Evolutionary conservation across 2,797 vertebrate species (phyloP), one percentile per base, ranked within the genome.

Genomic region (Rhabdomys pumilio): DNA sequence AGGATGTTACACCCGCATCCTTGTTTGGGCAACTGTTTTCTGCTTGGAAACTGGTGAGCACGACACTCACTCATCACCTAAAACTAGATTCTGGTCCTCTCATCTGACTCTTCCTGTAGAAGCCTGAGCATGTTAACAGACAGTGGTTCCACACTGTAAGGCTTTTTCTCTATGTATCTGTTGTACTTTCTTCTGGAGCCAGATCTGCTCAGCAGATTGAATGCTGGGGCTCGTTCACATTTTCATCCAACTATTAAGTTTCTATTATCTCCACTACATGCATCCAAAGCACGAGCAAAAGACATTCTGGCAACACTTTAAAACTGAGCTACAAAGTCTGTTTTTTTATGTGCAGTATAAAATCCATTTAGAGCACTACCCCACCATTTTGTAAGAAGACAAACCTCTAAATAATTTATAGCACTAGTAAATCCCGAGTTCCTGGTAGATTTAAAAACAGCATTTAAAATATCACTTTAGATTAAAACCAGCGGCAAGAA

Each of bases 381-480:
- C 75, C 82, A 89, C 79, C 69, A 91, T 81, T 96, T 91, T 59
- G 73, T 84, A 96, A 89, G 97, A 96, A 95, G 55, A 92, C 90
- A 97, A 90, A 95, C 47, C 89, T 97, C 96, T 94, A 94, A 95
- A 95, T 94, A 97, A 97, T 96, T 93, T 98, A 73, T 38, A 98
- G 91, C 57, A 97, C 93, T 90, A 97, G 73, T 97, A 98, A 98
- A 97, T 38, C 90, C 93, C 92, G 57, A 93, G 59, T 94, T 79
- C n/a, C 69, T 96, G 65, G 89, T 95, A 97, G 86, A 97, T 84
- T 97, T 80, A 92, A 96, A 98, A 97, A 85, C 72, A 61, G 22
- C n/a, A 97, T 95, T 98, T 97, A 97, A 98, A 98, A 96, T 86
- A 98, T 91, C 83, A 94, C 91, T 92, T 97, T 75, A 95, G 57